These are phyloP conservation scores for Himalopsyche kuldschensis DNA, from an alignment of 2,888 invertebrate genomes.

Conservation along the genomic window DNA sequence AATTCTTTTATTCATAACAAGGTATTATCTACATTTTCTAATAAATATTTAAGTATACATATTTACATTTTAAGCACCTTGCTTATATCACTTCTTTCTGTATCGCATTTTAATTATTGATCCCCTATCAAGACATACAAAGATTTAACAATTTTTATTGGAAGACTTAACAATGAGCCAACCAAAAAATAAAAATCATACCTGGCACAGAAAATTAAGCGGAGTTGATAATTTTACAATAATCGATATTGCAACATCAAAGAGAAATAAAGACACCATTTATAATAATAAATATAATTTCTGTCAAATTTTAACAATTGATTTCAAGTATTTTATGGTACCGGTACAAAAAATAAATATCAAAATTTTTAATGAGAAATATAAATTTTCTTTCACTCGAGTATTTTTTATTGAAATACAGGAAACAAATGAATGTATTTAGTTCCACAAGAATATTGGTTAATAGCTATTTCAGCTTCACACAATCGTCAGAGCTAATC, in stretches of 20 bases:
- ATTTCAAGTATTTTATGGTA: no score
- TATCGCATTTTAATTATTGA: conserved; percentile 16
- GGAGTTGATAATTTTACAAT: neutral
- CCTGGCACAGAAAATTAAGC: neutral
- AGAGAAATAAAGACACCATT: neutral
- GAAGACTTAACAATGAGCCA: conserved; percentile 15
- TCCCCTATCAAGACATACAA: conserved; percentile 8
- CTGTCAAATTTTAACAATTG: no score
- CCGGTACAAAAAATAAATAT: no score
- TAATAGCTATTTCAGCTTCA: no score
- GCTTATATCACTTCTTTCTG: conserved; percentile 14
- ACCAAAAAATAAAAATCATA: neutral
- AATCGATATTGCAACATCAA: neutral
- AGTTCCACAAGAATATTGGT: no score
- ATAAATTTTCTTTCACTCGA: no score
- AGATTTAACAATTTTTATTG: conserved; percentile 5
- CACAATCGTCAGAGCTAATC: no score
- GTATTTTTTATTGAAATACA: no score
- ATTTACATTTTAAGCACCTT: conserved; percentile 20
- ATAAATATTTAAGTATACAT: neutral
- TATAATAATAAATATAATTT: no score
- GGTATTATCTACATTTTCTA: neutral
- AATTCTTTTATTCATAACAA: neutral
- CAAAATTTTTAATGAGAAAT: no score
- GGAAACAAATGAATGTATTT: no score